A percentile compares a stretch with the other conserved stretches of the same genome.
These are phyloP conservation scores for Phenganax marumi DNA, from an alignment of 92 coral and sea anemone genomes.

Conservation along the genomic window DNA sequence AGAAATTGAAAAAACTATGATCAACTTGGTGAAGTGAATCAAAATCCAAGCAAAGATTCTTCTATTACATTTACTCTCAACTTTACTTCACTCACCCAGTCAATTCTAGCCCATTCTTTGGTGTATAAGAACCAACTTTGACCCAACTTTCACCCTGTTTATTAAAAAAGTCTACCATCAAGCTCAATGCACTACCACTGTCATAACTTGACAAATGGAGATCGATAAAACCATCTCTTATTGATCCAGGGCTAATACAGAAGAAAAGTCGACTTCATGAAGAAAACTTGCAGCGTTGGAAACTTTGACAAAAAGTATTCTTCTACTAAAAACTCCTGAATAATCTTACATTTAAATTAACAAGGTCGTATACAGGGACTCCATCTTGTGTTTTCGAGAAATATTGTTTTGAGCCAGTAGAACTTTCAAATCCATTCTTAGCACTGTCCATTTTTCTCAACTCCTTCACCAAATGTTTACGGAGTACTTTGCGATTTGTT, in stretches of 20 bases:
- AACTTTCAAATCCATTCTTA: conserved; percentile 81
- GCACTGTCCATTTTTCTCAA: conserved; percentile 79
- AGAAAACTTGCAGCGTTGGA: background rate
- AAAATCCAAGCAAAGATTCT: background rate
- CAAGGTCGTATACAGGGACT: conserved; percentile 77
- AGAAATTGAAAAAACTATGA: too few species aligned
- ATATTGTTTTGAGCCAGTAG: conserved; percentile 70
- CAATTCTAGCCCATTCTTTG: conserved; percentile 67
- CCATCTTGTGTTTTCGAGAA: conserved; percentile 86
- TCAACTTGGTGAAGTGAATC: background rate
- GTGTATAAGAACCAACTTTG: conserved; percentile 83
- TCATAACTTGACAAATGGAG: background rate
- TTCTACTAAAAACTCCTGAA: background rate
- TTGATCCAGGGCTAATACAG: too few species aligned
- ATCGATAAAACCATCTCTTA: too few species aligned
- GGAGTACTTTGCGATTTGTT: conserved; percentile 67
- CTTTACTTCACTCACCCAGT: conserved; percentile 33
- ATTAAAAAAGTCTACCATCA: background rate
- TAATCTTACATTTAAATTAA: conserved; percentile 68
- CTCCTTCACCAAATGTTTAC: conserved; percentile 65
- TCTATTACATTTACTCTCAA: background rate
- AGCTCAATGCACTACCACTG: background rate
- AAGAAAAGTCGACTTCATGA: too few species aligned
- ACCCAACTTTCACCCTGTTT: conserved; percentile 82
- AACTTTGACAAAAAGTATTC: background rate